Conservation (phyloP, 2,888 invertebrate genomes). For the Acleris emargana region DNA sequence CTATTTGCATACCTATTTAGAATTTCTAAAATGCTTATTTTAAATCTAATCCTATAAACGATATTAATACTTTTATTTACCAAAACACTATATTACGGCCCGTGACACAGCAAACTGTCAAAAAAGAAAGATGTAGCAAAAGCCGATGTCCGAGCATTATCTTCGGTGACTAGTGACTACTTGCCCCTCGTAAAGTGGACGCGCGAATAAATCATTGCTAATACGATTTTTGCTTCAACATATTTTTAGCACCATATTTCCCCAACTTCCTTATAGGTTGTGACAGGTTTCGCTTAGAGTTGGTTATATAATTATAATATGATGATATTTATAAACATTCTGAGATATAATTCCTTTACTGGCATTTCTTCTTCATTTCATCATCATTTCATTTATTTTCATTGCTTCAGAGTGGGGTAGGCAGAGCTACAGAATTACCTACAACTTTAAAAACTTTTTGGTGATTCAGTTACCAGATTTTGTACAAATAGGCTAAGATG, state of each 20-base stretch:
- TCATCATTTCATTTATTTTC: too few relatives aligned
- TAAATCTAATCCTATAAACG: conserved; percentile 1
- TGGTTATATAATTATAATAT: background rate
- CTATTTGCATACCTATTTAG: too few relatives aligned
- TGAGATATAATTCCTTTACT: too few relatives aligned
- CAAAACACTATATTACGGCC: conserved; percentile 25
- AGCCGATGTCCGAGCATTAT: conserved; percentile 72
- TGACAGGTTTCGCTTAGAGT: conserved; percentile 9
- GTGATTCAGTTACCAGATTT: too few relatives aligned
- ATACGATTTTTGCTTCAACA: conserved; percentile 73
- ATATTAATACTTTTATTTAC: conserved; percentile 19
- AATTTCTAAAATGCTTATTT: background rate
- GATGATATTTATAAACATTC: background rate
- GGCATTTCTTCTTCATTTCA: too few relatives aligned
- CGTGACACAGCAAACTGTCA: conserved; percentile 34
- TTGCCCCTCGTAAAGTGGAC: conserved; percentile 59
- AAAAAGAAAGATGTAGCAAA: conserved; percentile 39
- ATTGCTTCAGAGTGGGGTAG: too few relatives aligned
- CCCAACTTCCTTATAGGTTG: conserved; percentile 30
- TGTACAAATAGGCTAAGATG: too few relatives aligned
- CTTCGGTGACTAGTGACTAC: conserved; percentile 72
- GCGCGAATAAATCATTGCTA: conserved; percentile 77
- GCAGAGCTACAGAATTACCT: too few relatives aligned
- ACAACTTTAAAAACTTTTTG: too few relatives aligned
- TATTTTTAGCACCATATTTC: conserved; percentile 58